Conservation (phyloP, 2,888 invertebrate genomes). For the Cremastinae sp. region DNA sequence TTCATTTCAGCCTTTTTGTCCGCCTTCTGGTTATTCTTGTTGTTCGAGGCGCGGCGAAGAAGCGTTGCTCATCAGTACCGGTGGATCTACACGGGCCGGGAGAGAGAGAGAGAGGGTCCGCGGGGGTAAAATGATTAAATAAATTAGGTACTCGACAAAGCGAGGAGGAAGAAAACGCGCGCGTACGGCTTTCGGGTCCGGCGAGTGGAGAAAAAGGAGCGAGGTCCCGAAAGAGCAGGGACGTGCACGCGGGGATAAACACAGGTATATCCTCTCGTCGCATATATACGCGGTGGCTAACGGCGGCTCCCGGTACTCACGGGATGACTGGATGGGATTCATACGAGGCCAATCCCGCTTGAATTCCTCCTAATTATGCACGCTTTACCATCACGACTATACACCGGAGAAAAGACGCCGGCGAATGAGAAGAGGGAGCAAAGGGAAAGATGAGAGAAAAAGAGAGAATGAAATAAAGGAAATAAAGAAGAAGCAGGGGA, state of each 20-base stretch:
- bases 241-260: slow-evolving; percentile 32
- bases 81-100: background rate
- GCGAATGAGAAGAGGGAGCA: slow-evolving; percentile 42
- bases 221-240: slow-evolving; percentile 28
- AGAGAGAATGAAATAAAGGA: slow-evolving; percentile 37
- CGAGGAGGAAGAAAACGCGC: slow-evolving; percentile 63
- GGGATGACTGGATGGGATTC: slow-evolving; percentile 78
- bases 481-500: slow-evolving; percentile 38
- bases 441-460: slow-evolving; percentile 44
- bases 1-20: background rate
- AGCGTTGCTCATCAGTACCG: background rate
- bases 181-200: slow-evolving; percentile 5
- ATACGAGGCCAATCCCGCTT: slow-evolving; percentile 78
- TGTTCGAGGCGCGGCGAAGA: slow-evolving; percentile 22
- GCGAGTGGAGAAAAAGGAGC: slow-evolving; percentile 14
- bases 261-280: slow-evolving; percentile 29
- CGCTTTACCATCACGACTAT: slow-evolving; percentile 77
- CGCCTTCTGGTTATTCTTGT: slow-evolving; percentile 3
- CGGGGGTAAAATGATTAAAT: slow-evolving; percentile 78
- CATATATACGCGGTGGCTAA: slow-evolving; percentile 35
- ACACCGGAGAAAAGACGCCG: slow-evolving; percentile 45
- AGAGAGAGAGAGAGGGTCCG: too few species aligned
- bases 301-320: slow-evolving; percentile 41
- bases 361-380: slow-evolving; percentile 80
- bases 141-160: slow-evolving; percentile 79